phyloP scores from a whole-genome alignment of 2,888 invertebrate species.

The Drosophila meridiana region DNA sequence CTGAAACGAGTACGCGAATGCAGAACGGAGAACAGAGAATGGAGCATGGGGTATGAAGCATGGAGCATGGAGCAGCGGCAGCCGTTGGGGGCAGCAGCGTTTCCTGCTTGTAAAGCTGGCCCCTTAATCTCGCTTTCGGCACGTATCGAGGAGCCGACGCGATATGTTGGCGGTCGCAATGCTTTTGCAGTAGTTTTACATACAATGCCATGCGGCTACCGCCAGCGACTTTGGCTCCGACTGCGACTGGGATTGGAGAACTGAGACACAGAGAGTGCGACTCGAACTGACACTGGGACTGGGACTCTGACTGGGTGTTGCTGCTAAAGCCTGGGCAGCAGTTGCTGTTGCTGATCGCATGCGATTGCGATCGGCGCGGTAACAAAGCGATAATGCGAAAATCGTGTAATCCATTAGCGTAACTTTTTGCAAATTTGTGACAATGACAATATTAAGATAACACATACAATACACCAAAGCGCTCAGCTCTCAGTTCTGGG shows the following conservation, averaged over 20 bases:
- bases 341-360: conserved; percentile 70
- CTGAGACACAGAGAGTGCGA: neutral
- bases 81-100: conserved; percentile 45
- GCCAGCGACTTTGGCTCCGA: conserved; percentile 33
- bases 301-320: conserved; percentile 3
- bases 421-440: conserved; percentile 85
- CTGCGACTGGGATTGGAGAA: conserved; percentile 4
- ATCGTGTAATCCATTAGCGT: conserved; percentile 86
- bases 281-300: conserved; percentile 4
- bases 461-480: conserved; percentile 61
- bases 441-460: conserved; percentile 86
- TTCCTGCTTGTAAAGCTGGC: conserved; percentile 74
- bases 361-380: conserved; percentile 78
- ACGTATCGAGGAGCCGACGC: conserved; percentile 60
- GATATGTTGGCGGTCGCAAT: conserved; percentile 65
- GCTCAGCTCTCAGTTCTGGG: conserved; percentile 2
- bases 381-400: conserved; percentile 86
- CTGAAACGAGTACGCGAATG: conserved; percentile 62
- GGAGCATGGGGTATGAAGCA: conserved; percentile 6
- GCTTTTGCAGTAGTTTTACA: conserved; percentile 74
- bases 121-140: conserved; percentile 74
- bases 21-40: conserved; percentile 14
- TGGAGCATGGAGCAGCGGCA: neutral
- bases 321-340: conserved; percentile 12
- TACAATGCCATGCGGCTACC: conserved; percentile 71